These are phyloP conservation scores for Sarcophaga peregrina DNA, from an alignment of 1,140 invertebrate species.

Conservation along the genomic window DNA sequence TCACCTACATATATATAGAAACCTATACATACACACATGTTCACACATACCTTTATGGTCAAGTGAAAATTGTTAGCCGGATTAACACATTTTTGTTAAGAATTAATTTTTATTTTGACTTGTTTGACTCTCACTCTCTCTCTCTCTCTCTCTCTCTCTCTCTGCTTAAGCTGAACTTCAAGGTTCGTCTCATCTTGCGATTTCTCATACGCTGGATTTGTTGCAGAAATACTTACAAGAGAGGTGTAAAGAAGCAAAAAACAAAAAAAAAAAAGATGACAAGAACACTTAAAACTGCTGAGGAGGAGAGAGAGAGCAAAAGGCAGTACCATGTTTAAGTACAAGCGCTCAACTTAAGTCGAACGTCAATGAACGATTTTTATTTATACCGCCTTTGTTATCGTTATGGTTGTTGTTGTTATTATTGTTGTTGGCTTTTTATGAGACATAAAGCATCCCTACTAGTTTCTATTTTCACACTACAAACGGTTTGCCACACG, in stretches of 20 bases:
- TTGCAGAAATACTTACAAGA: no score
- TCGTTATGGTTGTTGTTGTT: neutral
- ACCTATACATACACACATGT: no score
- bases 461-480: no score
- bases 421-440: conserved; percentile 15
- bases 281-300: neutral
- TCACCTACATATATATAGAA: neutral
- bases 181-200: conserved; percentile 6
- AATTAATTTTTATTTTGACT: no score
- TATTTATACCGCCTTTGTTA: neutral
- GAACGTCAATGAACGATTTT: conserved; percentile 40
- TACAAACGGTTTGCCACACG: no score
- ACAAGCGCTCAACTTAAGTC: neutral
- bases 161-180: conserved; percentile 10
- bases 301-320: neutral
- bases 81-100: conserved; percentile 36
- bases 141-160: no score
- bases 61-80: neutral
- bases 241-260: no score
- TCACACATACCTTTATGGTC: neutral
- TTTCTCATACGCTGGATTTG: neutral
- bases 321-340: neutral
- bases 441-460: neutral
- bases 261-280: neutral
- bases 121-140: no score